Evolutionary conservation across 2,888 invertebrate genomes (phyloP).

Genomic region (Hydriomena furcata): DNA sequence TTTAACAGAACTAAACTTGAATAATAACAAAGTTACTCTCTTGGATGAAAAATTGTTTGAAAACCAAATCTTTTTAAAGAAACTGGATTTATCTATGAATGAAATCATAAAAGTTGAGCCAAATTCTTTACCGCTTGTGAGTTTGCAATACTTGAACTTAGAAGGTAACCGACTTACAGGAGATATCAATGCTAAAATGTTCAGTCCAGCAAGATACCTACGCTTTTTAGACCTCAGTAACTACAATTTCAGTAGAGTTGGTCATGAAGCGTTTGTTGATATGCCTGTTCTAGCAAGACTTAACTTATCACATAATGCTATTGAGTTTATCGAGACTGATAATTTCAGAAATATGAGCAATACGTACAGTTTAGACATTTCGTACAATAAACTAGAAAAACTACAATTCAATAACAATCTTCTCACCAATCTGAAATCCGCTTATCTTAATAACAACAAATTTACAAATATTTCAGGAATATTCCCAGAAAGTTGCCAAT

Average conservation of each 20-base stretch:
- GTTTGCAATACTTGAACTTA: slow-evolving; percentile 61
- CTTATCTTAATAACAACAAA: slow-evolving; percentile 61
- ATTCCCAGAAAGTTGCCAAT: slow-evolving; percentile 43
- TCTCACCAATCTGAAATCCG: slow-evolving; percentile 54
- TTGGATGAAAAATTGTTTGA: slow-evolving; percentile 48
- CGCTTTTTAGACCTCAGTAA: slow-evolving; percentile 61
- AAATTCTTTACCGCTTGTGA: slow-evolving; percentile 57
- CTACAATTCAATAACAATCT: slow-evolving; percentile 46
- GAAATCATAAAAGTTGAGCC: slow-evolving; percentile 53
- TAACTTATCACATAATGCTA: slow-evolving; percentile 62
- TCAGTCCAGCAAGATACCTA: slow-evolving; percentile 62
- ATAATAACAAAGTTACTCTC: slow-evolving; percentile 51
- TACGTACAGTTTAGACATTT: slow-evolving; percentile 65
- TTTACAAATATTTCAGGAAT: slow-evolving; percentile 45
- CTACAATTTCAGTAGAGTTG: slow-evolving; percentile 55
- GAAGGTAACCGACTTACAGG: slow-evolving; percentile 55
- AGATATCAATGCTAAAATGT: slow-evolving; percentile 46
- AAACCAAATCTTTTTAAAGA: slow-evolving; percentile 50
- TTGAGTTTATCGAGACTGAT: slow-evolving; percentile 51
- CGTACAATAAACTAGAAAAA: slow-evolving; percentile 52
- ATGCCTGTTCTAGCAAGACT: slow-evolving; percentile 60
- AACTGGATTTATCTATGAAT: slow-evolving; percentile 63
- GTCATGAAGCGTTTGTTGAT: slow-evolving; percentile 56
- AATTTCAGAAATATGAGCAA: slow-evolving; percentile 61
- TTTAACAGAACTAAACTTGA: slow-evolving; percentile 57